A percentile compares a stretch with the other conserved stretches of the same genome.
Evolutionary conservation across 2,888 invertebrate genomes (phyloP).

Genomic region (Patella ulyssiponensis): DNA sequence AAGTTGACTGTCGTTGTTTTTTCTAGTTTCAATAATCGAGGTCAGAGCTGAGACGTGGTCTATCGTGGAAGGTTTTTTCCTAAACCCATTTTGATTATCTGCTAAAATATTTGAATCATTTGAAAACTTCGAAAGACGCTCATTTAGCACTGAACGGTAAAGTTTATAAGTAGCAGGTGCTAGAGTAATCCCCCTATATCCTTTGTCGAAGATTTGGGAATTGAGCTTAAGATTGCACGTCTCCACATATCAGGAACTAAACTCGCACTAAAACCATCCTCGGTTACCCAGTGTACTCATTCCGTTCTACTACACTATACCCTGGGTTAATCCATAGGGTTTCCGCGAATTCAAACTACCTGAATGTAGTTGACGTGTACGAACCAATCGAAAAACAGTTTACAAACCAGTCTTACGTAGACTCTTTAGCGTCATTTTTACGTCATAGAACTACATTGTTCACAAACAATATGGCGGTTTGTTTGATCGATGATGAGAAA

Average conservation of each 20-base stretch:
- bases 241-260: slow-evolving; percentile 26
- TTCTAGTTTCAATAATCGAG: slow-evolving; percentile 11
- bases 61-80: slow-evolving; percentile 25
- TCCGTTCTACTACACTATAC: no score
- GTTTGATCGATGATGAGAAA: no score
- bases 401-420: no score
- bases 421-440: no score
- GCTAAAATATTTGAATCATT: slow-evolving; percentile 21
- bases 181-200: slow-evolving; percentile 31
- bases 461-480: no score
- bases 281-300: no score
- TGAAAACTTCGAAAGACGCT: slow-evolving; percentile 20
- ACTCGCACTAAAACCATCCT: slow-evolving; percentile 20
- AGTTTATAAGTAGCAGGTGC: slow-evolving; percentile 32
- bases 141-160: slow-evolving; percentile 33
- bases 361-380: no score
- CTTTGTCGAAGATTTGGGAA: slow-evolving; percentile 28
- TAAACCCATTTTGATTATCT: slow-evolving; percentile 36
- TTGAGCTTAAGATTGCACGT: slow-evolving; percentile 26
- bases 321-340: no score
- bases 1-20: not conserved
- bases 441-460: no score
- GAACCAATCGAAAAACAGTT: no score
- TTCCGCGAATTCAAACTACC: no score
- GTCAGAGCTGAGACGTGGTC: slow-evolving; percentile 30